phyloP scores from a whole-genome alignment of 2,888 invertebrate species.

The Drosophila paranaensis region DNA sequence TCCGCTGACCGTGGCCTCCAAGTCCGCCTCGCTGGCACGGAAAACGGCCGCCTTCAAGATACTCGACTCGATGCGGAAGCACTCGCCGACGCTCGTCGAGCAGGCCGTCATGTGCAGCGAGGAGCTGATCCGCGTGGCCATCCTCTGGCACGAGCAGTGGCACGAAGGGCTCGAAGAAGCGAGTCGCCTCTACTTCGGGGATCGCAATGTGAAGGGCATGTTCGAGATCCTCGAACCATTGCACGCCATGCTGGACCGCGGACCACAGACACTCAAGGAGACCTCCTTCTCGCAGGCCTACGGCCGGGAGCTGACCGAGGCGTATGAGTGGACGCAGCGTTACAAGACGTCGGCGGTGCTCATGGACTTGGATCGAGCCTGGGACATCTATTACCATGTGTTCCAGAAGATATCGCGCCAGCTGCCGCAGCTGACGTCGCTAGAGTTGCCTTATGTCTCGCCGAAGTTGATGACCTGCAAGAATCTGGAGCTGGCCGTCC shows the following conservation, averaged over 20 bases:
- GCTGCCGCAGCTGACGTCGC: conserved; percentile 94
- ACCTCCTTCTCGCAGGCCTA: conserved; percentile 98
- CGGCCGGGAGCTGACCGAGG: conserved; percentile 96
- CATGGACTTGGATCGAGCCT: conserved; percentile 98
- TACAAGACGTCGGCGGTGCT: conserved; percentile 93
- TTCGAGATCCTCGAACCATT: conserved; percentile 97
- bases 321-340: conserved; percentile 97
- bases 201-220: conserved; percentile 98
- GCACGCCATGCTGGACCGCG: conserved; percentile 96
- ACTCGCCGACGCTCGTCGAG: conserved; percentile 95
- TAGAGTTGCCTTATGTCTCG: conserved; percentile 97
- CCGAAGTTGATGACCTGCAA: conserved; percentile 95
- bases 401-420: conserved; percentile 98
- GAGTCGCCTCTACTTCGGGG: conserved; percentile 96
- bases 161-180: conserved; percentile 99
- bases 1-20: conserved; percentile 98
- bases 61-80: conserved; percentile 97
- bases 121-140: conserved; percentile 98
- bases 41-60: conserved; percentile 97
- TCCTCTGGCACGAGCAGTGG: conserved; percentile 99
- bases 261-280: conserved; percentile 98
- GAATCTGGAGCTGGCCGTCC: conserved; percentile 98
- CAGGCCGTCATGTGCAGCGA: conserved; percentile 99
- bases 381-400: conserved; percentile 99
- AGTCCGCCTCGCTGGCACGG: conserved; percentile 93